Evolutionary conservation across 2,888 invertebrate genomes (phyloP).

Genomic region (Trachelus troglodyta): DNA sequence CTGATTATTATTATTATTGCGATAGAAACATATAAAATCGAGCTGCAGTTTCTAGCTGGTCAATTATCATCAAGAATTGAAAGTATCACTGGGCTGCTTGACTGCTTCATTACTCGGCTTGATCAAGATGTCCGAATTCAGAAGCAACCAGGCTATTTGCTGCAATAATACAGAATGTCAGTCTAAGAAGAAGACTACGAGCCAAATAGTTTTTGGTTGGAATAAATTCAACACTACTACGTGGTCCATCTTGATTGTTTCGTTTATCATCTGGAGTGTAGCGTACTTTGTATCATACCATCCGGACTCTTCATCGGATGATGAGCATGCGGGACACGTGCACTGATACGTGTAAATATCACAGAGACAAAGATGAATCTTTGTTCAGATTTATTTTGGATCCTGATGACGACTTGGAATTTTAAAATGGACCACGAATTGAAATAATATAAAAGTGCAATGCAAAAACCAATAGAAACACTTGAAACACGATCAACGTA

Average conservation of each 20-base stretch:
- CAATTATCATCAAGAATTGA: constrained; percentile 6
- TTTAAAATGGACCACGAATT: not conserved
- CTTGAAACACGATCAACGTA: not conserved
- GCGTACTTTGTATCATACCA: constrained; percentile 42
- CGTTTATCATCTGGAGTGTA: constrained; percentile 50
- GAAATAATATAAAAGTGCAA: not conserved
- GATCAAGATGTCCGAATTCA: constrained; percentile 22
- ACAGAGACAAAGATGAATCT: not conserved
- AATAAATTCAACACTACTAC: constrained; percentile 45
- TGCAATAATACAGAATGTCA: not conserved
- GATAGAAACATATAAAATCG: not conserved
- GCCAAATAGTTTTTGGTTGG: constrained; percentile 48
- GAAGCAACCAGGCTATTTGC: constrained; percentile 22
- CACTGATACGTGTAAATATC: not conserved
- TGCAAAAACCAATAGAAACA: not conserved
- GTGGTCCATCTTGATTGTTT: constrained; percentile 33
- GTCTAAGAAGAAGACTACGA: constrained; percentile 16
- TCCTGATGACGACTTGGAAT: not conserved
- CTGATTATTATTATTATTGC: not conserved
- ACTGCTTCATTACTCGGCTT: not conserved
- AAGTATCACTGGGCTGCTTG: not conserved
- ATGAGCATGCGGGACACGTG: not conserved
- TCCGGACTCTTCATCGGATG: constrained; percentile 9
- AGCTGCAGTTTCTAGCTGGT: not conserved
- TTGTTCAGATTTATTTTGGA: not conserved